These are phyloP conservation scores for Vireo altiloquus DNA, from an alignment of 2,113 vertebrate species.

Conservation along the genomic window DNA sequence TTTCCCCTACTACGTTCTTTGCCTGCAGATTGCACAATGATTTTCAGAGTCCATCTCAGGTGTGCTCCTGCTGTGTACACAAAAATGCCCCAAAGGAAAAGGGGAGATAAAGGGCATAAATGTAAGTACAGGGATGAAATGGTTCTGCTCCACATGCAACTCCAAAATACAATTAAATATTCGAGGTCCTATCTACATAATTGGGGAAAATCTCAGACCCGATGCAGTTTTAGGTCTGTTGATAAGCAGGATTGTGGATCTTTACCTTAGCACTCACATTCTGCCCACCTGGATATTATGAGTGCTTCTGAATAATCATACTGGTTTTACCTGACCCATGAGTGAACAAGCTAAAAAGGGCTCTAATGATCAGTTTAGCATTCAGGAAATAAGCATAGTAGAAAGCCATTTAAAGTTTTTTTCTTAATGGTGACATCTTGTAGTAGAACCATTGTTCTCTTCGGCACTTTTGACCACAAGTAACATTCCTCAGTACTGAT, in stretches of 20 bases:
- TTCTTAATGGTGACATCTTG: not conserved
- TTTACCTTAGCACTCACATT: not conserved
- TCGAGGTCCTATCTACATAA: not conserved
- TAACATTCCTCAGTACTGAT: not conserved
- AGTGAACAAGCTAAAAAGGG: not conserved
- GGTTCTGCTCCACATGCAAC: not conserved
- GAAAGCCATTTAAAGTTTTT: not conserved
- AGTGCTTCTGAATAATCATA: not conserved
- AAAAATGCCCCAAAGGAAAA: not conserved
- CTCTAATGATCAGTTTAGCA: not conserved
- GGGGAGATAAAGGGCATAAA: not conserved
- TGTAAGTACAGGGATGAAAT: not conserved
- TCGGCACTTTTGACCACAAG: not conserved
- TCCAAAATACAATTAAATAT: not conserved
- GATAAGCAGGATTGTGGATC: not conserved
- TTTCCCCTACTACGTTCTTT: not conserved
- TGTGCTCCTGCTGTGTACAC: not conserved
- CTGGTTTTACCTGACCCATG: not conserved
- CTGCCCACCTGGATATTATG: not conserved
- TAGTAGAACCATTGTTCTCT: not conserved
- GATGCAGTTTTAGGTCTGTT: not conserved
- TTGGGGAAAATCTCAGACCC: not conserved
- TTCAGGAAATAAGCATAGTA: not conserved
- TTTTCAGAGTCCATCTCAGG: not conserved
- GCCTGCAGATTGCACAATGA: not conserved